Evolutionary conservation across 2,888 invertebrate genomes (phyloP), one percentile per base, ranked within the genome.

Genomic region (Serripes groenlandicus): DNA sequence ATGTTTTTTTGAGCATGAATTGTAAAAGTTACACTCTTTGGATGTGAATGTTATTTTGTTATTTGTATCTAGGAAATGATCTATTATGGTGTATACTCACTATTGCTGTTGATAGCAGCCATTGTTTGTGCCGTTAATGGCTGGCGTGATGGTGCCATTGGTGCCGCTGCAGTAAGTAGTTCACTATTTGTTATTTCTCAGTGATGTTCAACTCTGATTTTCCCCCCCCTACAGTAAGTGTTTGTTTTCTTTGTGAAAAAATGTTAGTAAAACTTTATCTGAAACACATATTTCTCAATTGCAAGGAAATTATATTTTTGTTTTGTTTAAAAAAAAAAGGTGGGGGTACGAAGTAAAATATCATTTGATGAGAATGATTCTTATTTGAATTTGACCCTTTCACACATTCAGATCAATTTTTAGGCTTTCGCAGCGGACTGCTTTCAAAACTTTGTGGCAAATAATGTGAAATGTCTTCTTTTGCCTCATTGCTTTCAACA

Each of bases 131-230:
- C 88, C 64, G 82, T 77, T 3, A 80, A 84, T 23, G 71, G 74
- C 21, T 62, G 74, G 37, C 74, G 75, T 54, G 69, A 75, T 28
- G 71, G 81, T 9, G 77, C 88, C 34, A 84, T 90, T 72, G 88
- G 82, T 42, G 89, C 90, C n/a, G 83, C 87, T 11, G 82, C 86
- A 34, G 91, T 91, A 82, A 91, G 91, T 90, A 66, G 49, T 70
- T 66, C 30, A 15, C 35, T 35, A 30, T 64, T 42, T 76, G 60
- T 49, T 42, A 1, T 42, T 28, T 23, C 28, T 37, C 11, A 18
- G 3, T 42, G 42, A 66, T 66, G 42, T 66, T 66, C 66, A 66
- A 42, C 66, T 66, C 35, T 56, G 3, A n/a, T n/a, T n/a, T n/a
- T n/a, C n/a, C n/a, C n/a, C n/a, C n/a, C n/a, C n/a, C n/a, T n/a